Percentiles rank a stretch among this genome's conserved stretches.
These are phyloP conservation scores for Mustelus asterias DNA, from an alignment of 2,113 vertebrate genomes.

Conservation along the genomic window DNA sequence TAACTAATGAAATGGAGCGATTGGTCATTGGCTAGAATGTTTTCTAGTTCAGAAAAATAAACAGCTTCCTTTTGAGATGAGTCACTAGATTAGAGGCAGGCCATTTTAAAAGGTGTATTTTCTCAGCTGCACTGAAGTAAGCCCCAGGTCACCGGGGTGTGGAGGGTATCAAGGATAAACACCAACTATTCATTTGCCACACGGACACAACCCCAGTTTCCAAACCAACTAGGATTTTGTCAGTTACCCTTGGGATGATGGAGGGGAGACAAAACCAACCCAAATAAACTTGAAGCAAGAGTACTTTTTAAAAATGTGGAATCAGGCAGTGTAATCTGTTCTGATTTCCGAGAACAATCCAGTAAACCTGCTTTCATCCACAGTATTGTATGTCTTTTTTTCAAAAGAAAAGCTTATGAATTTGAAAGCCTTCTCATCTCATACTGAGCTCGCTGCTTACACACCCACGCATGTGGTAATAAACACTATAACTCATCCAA, in stretches of 20 bases:
- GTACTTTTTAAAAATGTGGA: background rate
- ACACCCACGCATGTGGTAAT: slow-evolving; percentile 25
- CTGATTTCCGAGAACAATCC: background rate
- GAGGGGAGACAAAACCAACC: background rate
- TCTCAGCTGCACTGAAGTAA: background rate
- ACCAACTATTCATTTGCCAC: background rate
- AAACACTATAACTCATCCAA: slow-evolving; percentile 26
- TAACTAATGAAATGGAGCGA: background rate
- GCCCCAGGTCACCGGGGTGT: background rate
- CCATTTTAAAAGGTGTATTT: background rate
- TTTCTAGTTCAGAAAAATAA: background rate
- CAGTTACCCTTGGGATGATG: background rate
- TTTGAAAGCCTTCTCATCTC: slow-evolving; percentile 8
- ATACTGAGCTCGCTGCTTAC: background rate
- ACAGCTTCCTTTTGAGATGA: background rate
- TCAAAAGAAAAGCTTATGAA: background rate
- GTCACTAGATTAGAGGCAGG: background rate
- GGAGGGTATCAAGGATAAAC: background rate
- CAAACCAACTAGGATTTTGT: background rate
- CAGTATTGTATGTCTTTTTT: background rate
- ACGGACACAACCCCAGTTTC: background rate
- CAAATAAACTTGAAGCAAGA: background rate
- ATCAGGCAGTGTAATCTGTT: background rate
- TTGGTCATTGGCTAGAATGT: background rate
- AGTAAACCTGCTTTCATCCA: background rate